A percentile compares a stretch with the other conserved stretches of the same genome.
Evolutionary conservation across 2,113 vertebrate genomes (phyloP).

Genomic region (Panthera uncia): DNA sequence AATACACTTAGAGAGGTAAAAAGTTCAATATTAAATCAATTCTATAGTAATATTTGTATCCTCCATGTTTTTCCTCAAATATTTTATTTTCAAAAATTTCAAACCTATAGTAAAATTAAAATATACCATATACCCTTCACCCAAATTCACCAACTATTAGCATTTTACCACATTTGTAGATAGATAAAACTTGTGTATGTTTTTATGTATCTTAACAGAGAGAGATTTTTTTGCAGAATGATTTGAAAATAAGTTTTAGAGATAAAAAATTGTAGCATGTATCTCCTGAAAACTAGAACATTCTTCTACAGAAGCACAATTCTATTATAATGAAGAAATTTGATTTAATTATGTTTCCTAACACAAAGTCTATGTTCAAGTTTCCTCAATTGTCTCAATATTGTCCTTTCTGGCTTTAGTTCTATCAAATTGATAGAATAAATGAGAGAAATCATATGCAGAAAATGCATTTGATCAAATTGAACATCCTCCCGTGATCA

Average conservation of each 20-base stretch:
- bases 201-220: neutral
- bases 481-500: neutral
- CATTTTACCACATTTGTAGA: neutral
- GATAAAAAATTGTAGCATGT: neutral
- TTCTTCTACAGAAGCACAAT: neutral
- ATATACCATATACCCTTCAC: neutral
- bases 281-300: neutral
- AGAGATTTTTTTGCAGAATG: neutral
- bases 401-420: neutral
- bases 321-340: neutral
- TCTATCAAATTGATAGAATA: neutral
- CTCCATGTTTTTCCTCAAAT: neutral
- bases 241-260: neutral
- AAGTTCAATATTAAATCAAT: neutral
- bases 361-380: neutral
- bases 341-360: neutral
- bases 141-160: neutral
- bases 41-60: neutral
- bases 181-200: neutral
- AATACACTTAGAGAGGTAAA: neutral
- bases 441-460: neutral
- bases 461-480: neutral
- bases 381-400: neutral
- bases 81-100: neutral
- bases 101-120: neutral